Evolutionary conservation across 2,113 vertebrate genomes (phyloP), one percentile per base, ranked within the genome.

Genomic region (Zosterops pallidus): DNA sequence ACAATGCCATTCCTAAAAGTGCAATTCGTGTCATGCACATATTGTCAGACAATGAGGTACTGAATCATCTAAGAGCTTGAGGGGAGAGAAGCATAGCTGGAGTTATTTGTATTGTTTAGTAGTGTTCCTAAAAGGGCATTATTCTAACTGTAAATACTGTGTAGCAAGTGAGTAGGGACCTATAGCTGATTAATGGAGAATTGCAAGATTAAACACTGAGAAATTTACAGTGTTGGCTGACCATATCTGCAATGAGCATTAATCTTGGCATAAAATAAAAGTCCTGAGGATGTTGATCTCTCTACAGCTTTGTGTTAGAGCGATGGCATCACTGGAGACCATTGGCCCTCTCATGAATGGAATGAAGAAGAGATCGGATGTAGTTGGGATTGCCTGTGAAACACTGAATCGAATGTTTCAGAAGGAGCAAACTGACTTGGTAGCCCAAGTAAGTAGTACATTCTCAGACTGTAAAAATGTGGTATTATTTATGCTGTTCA

Each of bases 371-470:
- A 98, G 99, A 25, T 95, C 98, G 0, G 99, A 99, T 96, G 98
- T 99, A 96, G 98, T 99, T 33, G 99, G 99, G 24, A 90, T 99
- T 79, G 99, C 99, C 52, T 99, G 99, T 94, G 99, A 99, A 97
- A 98, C 99, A 60, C 98, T 99, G 55, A 99, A 99, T 92, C 98
- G 99, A 71, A 99, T 99, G 99, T 99, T 99, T 97, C 99, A 99
- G 97, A 99, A 98, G 92, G 99, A 99, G 69, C 99, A 99, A 97
- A 99, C 98, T 29, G 99, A 99, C 74, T 98, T 99, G 29, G 99
- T 99, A 42, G 98, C 99, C 65, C 99, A 99, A 98, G 99, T 99
- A 98, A 97, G 97, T 90, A 50, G 9, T 5, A 22, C 9, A 2
- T 57, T 70, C 13, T 87, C 57, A 57, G 29, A 25, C 56, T 72